Base-by-base conservation (phyloP, 1,140 invertebrate species). In the Pseudomyrmex concolor region DNA sequence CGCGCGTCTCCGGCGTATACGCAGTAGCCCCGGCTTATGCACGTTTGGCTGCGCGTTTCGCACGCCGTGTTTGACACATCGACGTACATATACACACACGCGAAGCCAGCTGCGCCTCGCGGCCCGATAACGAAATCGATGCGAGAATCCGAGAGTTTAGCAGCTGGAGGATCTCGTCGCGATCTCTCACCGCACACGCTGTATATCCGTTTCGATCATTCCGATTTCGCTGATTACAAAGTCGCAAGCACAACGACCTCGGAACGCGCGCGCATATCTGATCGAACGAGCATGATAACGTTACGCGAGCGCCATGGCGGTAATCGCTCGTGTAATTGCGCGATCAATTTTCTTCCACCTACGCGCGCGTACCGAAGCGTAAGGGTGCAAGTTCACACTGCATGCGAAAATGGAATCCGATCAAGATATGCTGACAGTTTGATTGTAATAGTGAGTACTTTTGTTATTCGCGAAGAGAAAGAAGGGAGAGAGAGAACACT, bases 271-370 rank as follows among this genome's bases (percentile, higher is more conserved):
- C 54, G 2, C 43, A 12, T 22, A 67, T 83, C 67, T 60, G 80
- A 86, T 84, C 62, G 67, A 68, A 84, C 45, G 50, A 64, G 17
- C 55, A 60, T 17, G 51, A 84, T 80, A 60, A 80, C 22, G 22
- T 22, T n/a, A 19, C 13, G 22, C 12, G 67, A 0, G 5, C 22
- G 50, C n/a, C 50, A 34, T 51, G 13, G 64, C 7, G 34, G 67
- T 83, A 83, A 85, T 64, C 7, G 67, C 62, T 84, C 68, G 62
- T 60, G 73, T 86, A 86, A 87, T 84, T 80, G 74, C 73, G 84
- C 82, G 57, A 86, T 87, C 82, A 84, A 87, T 87, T 87, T 86
- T 84, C 73, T 86, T 73, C 63, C 67, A 67, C 50, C 50, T 13
- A 57, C 55, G 51, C 22, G 19, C 71, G 17, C 55, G 73, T 63